These are phyloP conservation scores for Microcebus ravelobensis DNA, from an alignment of 2,113 vertebrate species.

Conservation along the genomic window DNA sequence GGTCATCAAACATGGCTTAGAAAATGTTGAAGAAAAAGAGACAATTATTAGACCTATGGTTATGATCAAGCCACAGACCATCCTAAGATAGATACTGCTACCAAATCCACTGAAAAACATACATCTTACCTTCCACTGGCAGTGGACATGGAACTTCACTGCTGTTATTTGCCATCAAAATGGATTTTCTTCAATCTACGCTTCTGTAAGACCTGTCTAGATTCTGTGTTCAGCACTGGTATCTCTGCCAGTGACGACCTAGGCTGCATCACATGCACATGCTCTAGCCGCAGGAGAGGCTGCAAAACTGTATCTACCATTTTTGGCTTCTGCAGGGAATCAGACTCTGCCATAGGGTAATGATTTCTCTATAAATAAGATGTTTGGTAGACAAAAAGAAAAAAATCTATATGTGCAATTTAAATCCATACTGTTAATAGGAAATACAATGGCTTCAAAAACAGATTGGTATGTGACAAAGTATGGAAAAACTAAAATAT, in stretches of 20 bases:
- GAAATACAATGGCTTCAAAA: conserved; percentile 9
- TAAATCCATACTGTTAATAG: not conserved
- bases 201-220: not conserved
- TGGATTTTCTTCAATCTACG: not conserved
- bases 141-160: not conserved
- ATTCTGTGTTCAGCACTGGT: not conserved
- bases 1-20: conserved; percentile 3
- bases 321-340: not conserved
- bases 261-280: not conserved
- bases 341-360: not conserved
- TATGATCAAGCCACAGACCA: not conserved
- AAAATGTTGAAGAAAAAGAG: conserved; percentile 7
- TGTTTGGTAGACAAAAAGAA: conserved; percentile 22
- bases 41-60: not conserved
- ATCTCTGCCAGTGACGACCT: not conserved
- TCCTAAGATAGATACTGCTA: not conserved
- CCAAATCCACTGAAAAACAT: not conserved
- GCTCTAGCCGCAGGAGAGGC: not conserved
- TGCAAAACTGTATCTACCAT: not conserved
- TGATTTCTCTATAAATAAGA: conserved; percentile 21
- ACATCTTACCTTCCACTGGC: not conserved
- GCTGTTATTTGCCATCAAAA: not conserved
- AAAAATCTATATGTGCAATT: not conserved
- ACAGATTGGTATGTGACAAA: not conserved
- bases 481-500: not conserved